Evolutionary conservation across 2,888 invertebrate species (phyloP).

Genomic region (Chaitophorus viminalis): DNA sequence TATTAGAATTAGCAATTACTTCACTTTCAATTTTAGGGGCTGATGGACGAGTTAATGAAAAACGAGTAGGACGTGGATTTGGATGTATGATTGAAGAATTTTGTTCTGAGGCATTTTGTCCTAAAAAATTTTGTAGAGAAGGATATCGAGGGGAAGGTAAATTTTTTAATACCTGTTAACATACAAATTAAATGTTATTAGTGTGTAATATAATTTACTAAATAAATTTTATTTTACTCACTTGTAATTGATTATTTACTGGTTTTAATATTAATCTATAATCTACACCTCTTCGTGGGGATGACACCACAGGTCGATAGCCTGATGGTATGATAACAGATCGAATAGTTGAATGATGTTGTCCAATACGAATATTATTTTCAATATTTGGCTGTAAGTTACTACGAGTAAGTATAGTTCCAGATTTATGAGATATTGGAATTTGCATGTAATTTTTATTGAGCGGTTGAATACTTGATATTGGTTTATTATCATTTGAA

Average conservation of each 20-base stretch:
- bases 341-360: too few species aligned
- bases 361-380: conserved; percentile 28
- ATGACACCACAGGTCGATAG: conserved; percentile 43
- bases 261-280: conserved; percentile 53
- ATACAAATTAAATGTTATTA: background rate
- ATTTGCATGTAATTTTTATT: conserved; percentile 38
- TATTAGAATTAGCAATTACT: conserved; percentile 24
- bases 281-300: conserved; percentile 30
- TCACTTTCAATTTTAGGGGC: conserved; percentile 15
- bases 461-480: conserved; percentile 35
- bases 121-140: background rate
- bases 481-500: conserved; percentile 27
- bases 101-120: background rate
- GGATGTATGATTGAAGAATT: background rate
- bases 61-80: too few species aligned
- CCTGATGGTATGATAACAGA: conserved; percentile 46
- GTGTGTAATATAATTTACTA: background rate
- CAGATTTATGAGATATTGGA: conserved; percentile 42
- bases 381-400: conserved; percentile 15
- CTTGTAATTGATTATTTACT: conserved; percentile 49
- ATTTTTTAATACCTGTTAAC: conserved; percentile 50
- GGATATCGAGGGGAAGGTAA: background rate
- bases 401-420: conserved; percentile 12
- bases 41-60: background rate
- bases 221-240: background rate